A percentile compares a stretch with the other conserved stretches of the same genome.
phyloP scores from a whole-genome alignment of 2,797 vertebrate genomes.

The Enteromius viviparus region DNA sequence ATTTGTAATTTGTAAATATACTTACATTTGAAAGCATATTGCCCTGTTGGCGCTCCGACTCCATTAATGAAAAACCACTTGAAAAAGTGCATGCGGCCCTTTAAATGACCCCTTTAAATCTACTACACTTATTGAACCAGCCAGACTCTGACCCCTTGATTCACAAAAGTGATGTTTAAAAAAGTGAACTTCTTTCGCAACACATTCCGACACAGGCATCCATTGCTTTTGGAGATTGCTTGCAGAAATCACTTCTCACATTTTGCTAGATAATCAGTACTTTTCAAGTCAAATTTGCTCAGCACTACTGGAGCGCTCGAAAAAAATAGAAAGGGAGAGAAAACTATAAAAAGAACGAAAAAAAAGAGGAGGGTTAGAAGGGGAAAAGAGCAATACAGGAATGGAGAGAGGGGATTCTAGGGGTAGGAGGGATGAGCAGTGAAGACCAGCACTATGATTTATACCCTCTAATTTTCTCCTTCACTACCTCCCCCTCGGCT shows the following conservation, averaged over 20 bases:
- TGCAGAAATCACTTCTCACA: neutral
- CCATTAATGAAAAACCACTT: too few species aligned
- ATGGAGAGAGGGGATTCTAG: neutral
- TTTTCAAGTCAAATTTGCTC: constrained; percentile 2
- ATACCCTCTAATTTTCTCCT: constrained; percentile 43
- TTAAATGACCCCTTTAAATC: too few species aligned
- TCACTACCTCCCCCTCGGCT: constrained; percentile 15
- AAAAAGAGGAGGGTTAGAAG: neutral
- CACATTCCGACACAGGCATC: neutral
- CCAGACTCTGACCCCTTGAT: neutral
- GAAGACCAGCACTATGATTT: constrained; percentile 35
- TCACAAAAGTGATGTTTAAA: neutral
- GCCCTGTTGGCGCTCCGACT: too few species aligned
- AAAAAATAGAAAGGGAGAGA: neutral
- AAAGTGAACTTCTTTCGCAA: neutral
- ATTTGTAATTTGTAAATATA: too few species aligned
- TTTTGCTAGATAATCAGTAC: constrained; percentile 23
- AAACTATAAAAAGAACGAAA: neutral
- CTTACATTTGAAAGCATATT: too few species aligned
- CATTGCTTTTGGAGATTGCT: neutral
- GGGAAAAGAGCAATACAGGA: neutral
- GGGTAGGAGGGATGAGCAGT: constrained; percentile 2
- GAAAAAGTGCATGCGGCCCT: too few species aligned
- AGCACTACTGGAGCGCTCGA: neutral
- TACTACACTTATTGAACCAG: neutral